Evolutionary conservation across 2,113 vertebrate species (phyloP).

Genomic region (Mormyrus iriodes): DNA sequence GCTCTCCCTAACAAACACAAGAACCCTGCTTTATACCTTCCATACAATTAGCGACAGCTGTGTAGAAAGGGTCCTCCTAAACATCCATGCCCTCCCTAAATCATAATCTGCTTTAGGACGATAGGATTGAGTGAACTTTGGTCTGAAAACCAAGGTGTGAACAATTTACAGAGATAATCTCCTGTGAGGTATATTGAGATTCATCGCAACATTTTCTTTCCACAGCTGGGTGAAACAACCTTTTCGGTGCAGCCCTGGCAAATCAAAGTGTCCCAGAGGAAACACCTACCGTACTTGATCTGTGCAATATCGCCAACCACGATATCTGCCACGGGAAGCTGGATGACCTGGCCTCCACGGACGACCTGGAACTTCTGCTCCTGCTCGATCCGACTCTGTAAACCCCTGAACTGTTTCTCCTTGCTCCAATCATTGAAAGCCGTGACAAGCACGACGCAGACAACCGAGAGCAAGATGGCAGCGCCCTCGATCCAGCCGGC

Average conservation of each 20-base stretch:
- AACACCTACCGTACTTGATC: slow-evolving; percentile 85
- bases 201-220: background rate
- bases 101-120: background rate
- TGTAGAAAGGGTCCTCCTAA: background rate
- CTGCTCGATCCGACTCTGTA: slow-evolving; percentile 98
- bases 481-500: slow-evolving; percentile 98
- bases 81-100: background rate
- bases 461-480: slow-evolving; percentile 91
- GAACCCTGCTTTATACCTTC: background rate
- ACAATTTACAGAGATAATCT: background rate
- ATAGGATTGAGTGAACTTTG: background rate
- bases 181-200: background rate
- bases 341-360: slow-evolving; percentile 82
- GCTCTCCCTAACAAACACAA: background rate
- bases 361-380: slow-evolving; percentile 97
- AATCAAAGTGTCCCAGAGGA: background rate
- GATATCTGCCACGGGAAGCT: slow-evolving; percentile 91
- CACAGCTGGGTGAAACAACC: background rate
- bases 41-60: background rate
- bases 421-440: slow-evolving; percentile 99
- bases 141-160: background rate
- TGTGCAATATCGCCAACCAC: slow-evolving; percentile 94
- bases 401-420: slow-evolving; percentile 95
- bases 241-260: background rate
- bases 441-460: slow-evolving; percentile 93